A percentile compares a stretch with the other conserved stretches of the same genome.
These are phyloP conservation scores for Atractosteus spatula DNA, from an alignment of 2,113 vertebrate species.

Conservation along the genomic window DNA sequence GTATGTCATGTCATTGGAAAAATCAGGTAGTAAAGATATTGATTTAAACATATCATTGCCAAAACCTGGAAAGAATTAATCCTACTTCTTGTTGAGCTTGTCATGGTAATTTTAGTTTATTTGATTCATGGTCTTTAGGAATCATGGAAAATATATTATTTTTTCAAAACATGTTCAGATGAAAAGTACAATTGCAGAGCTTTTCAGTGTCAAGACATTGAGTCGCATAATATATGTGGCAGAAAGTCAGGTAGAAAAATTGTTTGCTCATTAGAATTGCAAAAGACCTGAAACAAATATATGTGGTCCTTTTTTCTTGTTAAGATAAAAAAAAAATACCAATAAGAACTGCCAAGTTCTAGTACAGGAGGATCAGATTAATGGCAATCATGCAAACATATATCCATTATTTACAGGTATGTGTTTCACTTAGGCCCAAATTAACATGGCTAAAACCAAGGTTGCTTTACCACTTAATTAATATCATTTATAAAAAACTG, in stretches of 20 bases:
- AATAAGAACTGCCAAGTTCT: background rate
- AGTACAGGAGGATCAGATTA: background rate
- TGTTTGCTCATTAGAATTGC: background rate
- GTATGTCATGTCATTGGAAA: no score
- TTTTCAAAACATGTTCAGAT: no score
- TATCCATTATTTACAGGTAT: conserved; percentile 44
- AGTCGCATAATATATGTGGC: background rate
- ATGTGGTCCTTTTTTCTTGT: background rate
- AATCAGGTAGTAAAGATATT: no score
- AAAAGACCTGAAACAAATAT: background rate
- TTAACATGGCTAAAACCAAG: conserved; percentile 53
- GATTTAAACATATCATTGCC: no score
- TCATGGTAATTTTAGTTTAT: no score
- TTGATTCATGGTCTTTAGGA: no score
- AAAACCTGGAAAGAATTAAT: no score
- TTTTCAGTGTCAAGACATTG: background rate
- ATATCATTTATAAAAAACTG: conserved; percentile 48
- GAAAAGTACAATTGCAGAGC: background rate
- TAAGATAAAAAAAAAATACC: background rate
- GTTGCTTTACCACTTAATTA: conserved; percentile 54
- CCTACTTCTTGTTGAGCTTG: no score
- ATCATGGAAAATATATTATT: no score
- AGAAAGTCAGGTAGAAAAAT: background rate
- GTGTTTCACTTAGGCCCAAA: conserved; percentile 48
- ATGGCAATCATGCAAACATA: conserved; percentile 42